These are phyloP conservation scores for Ariolimax columbianus DNA, from an alignment of 2,888 invertebrate genomes.

Conservation along the genomic window DNA sequence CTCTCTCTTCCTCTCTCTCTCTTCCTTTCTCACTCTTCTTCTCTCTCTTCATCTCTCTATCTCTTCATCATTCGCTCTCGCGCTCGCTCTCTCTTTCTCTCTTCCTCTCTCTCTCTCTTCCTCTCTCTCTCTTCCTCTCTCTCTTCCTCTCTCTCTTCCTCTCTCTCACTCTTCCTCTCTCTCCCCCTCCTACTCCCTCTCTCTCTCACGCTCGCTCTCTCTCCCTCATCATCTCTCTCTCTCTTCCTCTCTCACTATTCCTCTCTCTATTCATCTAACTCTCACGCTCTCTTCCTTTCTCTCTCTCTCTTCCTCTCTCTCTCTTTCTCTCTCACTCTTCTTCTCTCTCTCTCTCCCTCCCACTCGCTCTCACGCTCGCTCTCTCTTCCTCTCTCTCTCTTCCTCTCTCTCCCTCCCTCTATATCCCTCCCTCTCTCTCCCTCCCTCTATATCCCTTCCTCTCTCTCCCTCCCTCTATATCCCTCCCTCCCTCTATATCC, in stretches of 20 bases:
- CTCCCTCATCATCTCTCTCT: background rate
- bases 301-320: slow-evolving; percentile 9
- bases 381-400: slow-evolving; percentile 10
- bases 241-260: background rate
- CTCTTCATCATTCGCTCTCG: too few relatives aligned
- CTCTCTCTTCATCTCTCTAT: too few relatives aligned
- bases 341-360: slow-evolving; percentile 43
- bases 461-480: background rate
- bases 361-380: slow-evolving; percentile 22
- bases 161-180: background rate
- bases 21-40: background rate
- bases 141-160: background rate
- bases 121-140: background rate
- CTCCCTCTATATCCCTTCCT: too few relatives aligned
- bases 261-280: background rate
- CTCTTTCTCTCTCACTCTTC: slow-evolving; percentile 31
- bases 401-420: slow-evolving; percentile 26
- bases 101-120: background rate
- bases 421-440: background rate
- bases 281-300: slow-evolving; percentile 23
- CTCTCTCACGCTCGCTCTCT: background rate
- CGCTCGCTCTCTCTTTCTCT: background rate
- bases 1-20: background rate
- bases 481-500: background rate
- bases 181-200: background rate